Evolutionary conservation across 1,140 invertebrate genomes (phyloP).

Genomic region (Diachasma alloeum): DNA sequence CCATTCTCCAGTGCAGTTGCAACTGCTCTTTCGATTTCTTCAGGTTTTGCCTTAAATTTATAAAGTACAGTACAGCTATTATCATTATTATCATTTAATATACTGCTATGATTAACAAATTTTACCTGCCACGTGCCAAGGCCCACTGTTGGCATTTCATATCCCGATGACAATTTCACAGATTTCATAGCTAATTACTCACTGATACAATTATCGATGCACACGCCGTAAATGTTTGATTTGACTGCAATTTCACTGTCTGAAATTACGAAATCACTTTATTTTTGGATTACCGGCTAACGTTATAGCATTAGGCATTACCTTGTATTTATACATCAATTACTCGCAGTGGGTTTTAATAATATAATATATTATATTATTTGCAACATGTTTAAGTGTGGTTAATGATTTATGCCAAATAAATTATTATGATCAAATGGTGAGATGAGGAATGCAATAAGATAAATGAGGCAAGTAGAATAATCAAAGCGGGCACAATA

Average conservation of each 20-base stretch:
- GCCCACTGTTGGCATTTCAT: constrained; percentile 77
- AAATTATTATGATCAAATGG: too few species aligned
- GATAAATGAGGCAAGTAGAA: too few species aligned
- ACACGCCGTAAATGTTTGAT: neutral
- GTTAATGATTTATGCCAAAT: neutral
- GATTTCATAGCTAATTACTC: constrained; percentile 40
- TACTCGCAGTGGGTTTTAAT: neutral
- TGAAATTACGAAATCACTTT: constrained; percentile 34
- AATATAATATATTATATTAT: too few species aligned
- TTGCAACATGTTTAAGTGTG: neutral
- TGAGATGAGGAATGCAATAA: too few species aligned
- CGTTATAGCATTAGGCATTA: neutral
- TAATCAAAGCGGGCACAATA: too few species aligned
- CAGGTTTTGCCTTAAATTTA: constrained; percentile 69
- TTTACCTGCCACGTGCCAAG: constrained; percentile 83
- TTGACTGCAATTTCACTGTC: neutral
- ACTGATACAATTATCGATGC: neutral
- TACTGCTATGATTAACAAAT: neutral
- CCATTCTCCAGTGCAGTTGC: constrained; percentile 71
- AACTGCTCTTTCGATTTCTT: constrained; percentile 76
- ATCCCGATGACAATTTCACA: constrained; percentile 52
- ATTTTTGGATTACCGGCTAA: constrained; percentile 30
- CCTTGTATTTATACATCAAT: neutral
- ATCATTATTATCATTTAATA: too few species aligned
- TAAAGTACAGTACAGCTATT: neutral